These are phyloP conservation scores for Polyergus mexicanus DNA, from an alignment of 1,140 invertebrate species.

Conservation along the genomic window DNA sequence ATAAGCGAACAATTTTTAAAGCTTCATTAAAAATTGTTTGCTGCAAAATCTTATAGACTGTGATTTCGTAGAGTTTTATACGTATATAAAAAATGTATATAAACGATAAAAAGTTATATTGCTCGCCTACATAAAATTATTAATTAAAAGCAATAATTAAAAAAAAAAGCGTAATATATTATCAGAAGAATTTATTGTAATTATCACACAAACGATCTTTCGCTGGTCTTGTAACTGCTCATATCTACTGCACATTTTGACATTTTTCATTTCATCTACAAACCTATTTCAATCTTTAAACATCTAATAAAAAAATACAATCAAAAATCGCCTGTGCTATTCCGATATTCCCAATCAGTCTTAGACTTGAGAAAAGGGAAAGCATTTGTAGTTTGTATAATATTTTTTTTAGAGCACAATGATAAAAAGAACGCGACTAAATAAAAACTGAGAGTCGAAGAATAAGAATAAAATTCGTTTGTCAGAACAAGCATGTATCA, in stretches of 20 bases:
- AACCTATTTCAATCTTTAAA: neutral
- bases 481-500: conserved; percentile 78
- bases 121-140: neutral
- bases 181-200: neutral
- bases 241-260: conserved; percentile 57
- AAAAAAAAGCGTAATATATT: neutral
- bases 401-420: conserved; percentile 12
- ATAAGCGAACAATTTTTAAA: no score
- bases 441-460: conserved; percentile 36
- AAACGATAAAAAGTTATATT: neutral
- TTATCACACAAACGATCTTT: neutral
- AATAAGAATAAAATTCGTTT: conserved; percentile 71
- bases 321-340: conserved; percentile 31
- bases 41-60: no score
- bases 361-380: conserved; percentile 21
- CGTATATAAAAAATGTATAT: neutral
- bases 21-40: no score
- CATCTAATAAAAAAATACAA: conserved; percentile 20
- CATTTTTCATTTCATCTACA: conserved; percentile 12
- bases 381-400: conserved; percentile 10
- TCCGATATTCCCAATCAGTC: conserved; percentile 12
- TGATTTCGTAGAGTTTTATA: no score
- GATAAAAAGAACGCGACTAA: conserved; percentile 34
- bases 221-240: conserved; percentile 15
- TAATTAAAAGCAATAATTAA: neutral